Base-by-base conservation (phyloP, 2,113 vertebrate genomes). In the Ellobius talpinus region DNA sequence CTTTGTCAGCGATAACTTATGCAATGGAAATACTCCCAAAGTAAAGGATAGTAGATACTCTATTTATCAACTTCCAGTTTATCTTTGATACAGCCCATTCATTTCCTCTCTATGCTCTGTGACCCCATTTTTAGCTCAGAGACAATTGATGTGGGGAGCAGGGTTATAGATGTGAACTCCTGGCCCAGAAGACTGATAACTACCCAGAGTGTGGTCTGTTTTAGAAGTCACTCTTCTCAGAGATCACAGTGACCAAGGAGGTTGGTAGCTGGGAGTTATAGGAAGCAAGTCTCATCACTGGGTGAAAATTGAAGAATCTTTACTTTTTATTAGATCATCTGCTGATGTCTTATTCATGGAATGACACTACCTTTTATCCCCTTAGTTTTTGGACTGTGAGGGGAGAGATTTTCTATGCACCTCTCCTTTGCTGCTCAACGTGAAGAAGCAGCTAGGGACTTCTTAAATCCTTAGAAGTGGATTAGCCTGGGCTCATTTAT, bases 1-100 rank as follows among this genome's bases (percentile, higher is more conserved):
- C 95, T 91, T 50, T 90, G 19, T 90, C 68, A 95, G 33, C 16
- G 50, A 13, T 89, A 58, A 42, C n/a, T 89, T 94, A 92, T 81
- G 23, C 39, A 92, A 10, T 86, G 85, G 68, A 94, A 93, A 21
- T 72, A 24, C 3, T 21, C 31, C 26, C 61, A 77, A 47, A 92
- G 55, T 50, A 52, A 39, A 91, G 73, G n/a, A 87, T 3, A 58
- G 74, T n/a, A 72, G 47, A 45, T 13, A 72, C 29, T 3, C 11
- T 93, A 17, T 86, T 90, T 78, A 45, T 82, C 42, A 82, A 5
- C 11, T 33, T 94, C 42, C 61, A 24, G 0, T 73, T 68, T 90
- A 19, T 77, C 29, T 11, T 95, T 94, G 63, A 89, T 92, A n/a
- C 85, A 90, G 29, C 84, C 9, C 21, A 29, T 13, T 88, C n/a